Percentiles rank a stretch among this genome's conserved stretches.
phyloP scores from a whole-genome alignment of 2,888 invertebrate species.

The Pseudoips prasinana region DNA sequence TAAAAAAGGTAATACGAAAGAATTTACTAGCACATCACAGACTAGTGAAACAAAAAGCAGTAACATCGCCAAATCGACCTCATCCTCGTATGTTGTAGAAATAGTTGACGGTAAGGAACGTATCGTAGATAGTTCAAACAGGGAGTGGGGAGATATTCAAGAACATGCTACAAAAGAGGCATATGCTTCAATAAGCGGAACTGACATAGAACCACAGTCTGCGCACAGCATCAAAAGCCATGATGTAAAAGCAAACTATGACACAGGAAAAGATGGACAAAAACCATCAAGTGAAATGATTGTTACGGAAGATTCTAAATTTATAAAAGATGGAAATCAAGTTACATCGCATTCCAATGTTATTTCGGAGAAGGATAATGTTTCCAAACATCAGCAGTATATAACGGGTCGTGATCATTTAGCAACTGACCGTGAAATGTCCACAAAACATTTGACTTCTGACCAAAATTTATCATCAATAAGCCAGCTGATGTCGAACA shows the following conservation, averaged over 20 bases:
- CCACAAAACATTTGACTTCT: conserved; percentile 11
- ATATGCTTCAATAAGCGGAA: conserved; percentile 78
- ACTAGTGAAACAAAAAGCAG: conserved; percentile 79
- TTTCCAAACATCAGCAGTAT: conserved; percentile 55
- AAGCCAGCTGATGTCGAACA: too few species aligned
- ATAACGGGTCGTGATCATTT: conserved; percentile 53
- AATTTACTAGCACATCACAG: conserved; percentile 64
- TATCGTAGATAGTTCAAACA: conserved; percentile 81
- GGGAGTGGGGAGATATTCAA: conserved; percentile 80
- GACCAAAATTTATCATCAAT: conserved; percentile 6
- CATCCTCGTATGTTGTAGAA: conserved; percentile 85
- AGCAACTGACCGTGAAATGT: conserved; percentile 29
- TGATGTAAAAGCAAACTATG: conserved; percentile 80
- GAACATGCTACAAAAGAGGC: conserved; percentile 75
- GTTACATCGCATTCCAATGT: conserved; percentile 61
- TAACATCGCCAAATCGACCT: conserved; percentile 81
- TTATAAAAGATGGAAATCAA: conserved; percentile 69
- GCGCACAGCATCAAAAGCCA: conserved; percentile 77
- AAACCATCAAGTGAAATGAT: conserved; percentile 65
- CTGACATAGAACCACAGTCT: conserved; percentile 80
- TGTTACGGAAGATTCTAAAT: conserved; percentile 64
- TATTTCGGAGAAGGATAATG: conserved; percentile 64
- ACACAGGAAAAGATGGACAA: conserved; percentile 78
- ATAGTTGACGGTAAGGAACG: conserved; percentile 85
- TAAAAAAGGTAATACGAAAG: conserved; percentile 54